Base-by-base conservation (phyloP, 64 coral and sea anemone species). In the Montipora sp. region DNA sequence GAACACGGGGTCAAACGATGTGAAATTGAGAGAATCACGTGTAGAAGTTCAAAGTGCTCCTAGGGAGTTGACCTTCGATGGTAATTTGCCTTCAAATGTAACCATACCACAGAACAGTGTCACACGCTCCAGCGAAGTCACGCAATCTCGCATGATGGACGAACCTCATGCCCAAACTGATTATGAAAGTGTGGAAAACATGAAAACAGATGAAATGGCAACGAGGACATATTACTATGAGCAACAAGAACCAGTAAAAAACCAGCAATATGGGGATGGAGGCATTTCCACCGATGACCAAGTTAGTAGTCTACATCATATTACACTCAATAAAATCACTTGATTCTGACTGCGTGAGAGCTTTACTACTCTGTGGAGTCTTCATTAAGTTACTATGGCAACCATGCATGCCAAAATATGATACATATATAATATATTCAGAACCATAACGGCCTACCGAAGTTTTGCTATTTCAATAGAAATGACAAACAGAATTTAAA, bases 161-260 rank as follows among this genome's bases (percentile, higher is more conserved):
- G 63, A 71, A 1, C 61, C 82, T 49, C 48, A 8, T 50, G 2
- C 65, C 1, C 63, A 50, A 50, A 45, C 65, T 22, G 46, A 19
- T 85, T 70, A 70, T 71, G 61, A 2, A 21, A 84, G 43, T n/a
- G 82, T 12, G 2, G 82, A 22, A 48, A 23, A 10, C 9, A 6
- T 68, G 11, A 21, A 5, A 8, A 4, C 3, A 12, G 16, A 8
- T 12, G 65, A 85, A 49, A 22, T 49, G 19, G 63, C 48, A 51
- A 51, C 82, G 19, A 85, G n/a, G 45, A 85, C 82, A n/a, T 85
- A 85, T 22, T 72, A 72, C 46, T 85, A 85, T 85, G 63, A 72
- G 5, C 63, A 71, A 50, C 63, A 85, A 14, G 13, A 11, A 48
- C 44, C 19, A 71, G 82, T 3, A 50, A 61, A 85, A 15, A 51